These are phyloP conservation scores for Trialeurodes vaporariorum DNA, from an alignment of 1,140 invertebrate genomes.

Conservation along the genomic window DNA sequence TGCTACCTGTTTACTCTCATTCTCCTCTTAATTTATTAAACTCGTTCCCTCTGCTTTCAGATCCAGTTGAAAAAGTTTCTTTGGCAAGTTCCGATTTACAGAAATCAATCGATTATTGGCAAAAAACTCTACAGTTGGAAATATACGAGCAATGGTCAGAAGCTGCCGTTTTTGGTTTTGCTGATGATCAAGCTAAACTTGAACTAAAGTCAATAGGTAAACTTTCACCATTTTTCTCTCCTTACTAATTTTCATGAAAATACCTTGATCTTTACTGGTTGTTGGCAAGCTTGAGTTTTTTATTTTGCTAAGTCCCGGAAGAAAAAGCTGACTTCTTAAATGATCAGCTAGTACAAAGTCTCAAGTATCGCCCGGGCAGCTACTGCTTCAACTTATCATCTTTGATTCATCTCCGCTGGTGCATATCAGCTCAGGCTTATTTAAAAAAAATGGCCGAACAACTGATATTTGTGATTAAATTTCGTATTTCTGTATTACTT, in stretches of 20 bases:
- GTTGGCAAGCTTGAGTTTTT: not conserved
- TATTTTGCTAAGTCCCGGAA: not conserved
- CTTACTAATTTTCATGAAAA: too few relatives aligned
- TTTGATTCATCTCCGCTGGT: too few relatives aligned
- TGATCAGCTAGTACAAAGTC: too few relatives aligned
- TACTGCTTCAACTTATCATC: too few relatives aligned
- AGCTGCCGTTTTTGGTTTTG: conserved; percentile 54
- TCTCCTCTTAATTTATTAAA: conserved; percentile 6
- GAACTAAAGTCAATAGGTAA: conserved; percentile 58
- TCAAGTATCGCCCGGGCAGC: too few relatives aligned
- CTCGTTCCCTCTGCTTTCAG: conserved; percentile 37
- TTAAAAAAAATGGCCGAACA: too few relatives aligned
- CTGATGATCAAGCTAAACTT: conserved; percentile 58
- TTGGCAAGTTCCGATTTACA: conserved; percentile 65
- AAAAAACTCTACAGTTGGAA: conserved; percentile 59
- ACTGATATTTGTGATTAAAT: too few relatives aligned
- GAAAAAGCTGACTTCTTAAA: not conserved
- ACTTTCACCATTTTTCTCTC: not conserved
- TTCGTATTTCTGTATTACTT: too few relatives aligned
- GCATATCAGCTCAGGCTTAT: too few relatives aligned
- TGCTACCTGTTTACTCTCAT: too few relatives aligned
- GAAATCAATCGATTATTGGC: conserved; percentile 72
- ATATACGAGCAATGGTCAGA: conserved; percentile 48
- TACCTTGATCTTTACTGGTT: not conserved
- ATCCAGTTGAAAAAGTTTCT: conserved; percentile 72